Evolutionary conservation across 2,888 invertebrate species (phyloP), one percentile per base, ranked within the genome.

Genomic region (Papilio gigon): DNA sequence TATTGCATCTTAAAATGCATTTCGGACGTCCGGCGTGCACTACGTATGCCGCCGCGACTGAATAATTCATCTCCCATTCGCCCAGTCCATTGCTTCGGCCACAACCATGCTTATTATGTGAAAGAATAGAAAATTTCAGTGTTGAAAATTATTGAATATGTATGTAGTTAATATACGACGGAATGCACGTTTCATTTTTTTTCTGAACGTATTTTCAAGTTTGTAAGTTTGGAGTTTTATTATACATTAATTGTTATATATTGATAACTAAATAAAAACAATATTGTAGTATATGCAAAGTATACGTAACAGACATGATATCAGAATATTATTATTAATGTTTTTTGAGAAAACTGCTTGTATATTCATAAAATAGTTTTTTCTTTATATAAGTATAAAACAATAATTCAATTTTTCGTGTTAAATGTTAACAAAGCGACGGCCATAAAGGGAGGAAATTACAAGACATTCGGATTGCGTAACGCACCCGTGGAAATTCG

Each of bases 401-500:
- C 35, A 62, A 67, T 58, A 12, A 30, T 63, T 71, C 63, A 47
- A 60, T 72, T 72, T 67, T 61, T 40, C 72, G 73, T 67, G 30
- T 47, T 30, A 17, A 30, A 61, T 27, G 17, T 60, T 56, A 68
- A 85, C 83, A 81, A 81, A 80, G 75, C 76, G 72, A 76, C 75
- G 77, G 78, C 80, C 77, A 86, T 87, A 88, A 90, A 88, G 79
- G 80, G 79, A 80, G 85, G 84, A 86, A 88, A 89, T 89, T 86
- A 89, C 89, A 86, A 87, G 87, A 85, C 85, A 86, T 88, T 84
- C 82, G 79, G 82, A 86, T 89, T 87, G 83, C 84, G 87, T 84
- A 88, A 89, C 86, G 86, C 82, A 82, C 85, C 80, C 78, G 86
- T 89, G 83, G 88, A 90, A 91, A 89, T 90, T 91, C 89, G 87